phyloP scores from a whole-genome alignment of 2,797 vertebrate genomes.

The Percopsis omiscomaycus region DNA sequence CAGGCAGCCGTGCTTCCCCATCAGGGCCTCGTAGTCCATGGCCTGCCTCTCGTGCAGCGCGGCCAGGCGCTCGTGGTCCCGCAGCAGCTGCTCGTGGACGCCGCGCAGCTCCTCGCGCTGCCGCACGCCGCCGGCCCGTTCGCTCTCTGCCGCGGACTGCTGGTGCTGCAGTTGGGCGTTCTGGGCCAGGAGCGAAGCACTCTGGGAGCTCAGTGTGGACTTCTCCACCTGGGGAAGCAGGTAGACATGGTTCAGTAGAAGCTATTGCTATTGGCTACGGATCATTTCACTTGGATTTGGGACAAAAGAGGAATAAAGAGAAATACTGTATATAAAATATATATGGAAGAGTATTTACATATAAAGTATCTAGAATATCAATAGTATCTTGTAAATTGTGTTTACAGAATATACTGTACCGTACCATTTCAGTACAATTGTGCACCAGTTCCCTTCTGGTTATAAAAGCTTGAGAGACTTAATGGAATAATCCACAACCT shows the following conservation, averaged over 20 bases:
- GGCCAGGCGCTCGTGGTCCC: conserved; percentile 88
- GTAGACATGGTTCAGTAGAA: not conserved
- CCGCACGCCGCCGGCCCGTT: conserved; percentile 79
- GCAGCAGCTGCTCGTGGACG: conserved; percentile 84
- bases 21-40: conserved; percentile 85
- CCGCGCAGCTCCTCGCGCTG: conserved; percentile 85
- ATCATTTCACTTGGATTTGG: too few species aligned
- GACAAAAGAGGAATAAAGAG: too few species aligned
- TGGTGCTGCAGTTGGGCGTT: conserved; percentile 89
- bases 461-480: too few species aligned
- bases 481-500: too few species aligned
- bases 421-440: too few species aligned
- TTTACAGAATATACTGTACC: too few species aligned
- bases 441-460: too few species aligned
- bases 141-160: conserved; percentile 83
- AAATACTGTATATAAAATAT: too few species aligned
- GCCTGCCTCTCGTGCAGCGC: conserved; percentile 90
- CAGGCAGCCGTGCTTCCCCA: conserved; percentile 87
- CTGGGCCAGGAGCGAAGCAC: conserved; percentile 91
- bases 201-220: conserved; percentile 89
- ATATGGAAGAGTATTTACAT: too few species aligned
- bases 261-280: not conserved
- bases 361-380: too few species aligned
- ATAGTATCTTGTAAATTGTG: too few species aligned
- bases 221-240: conserved; percentile 85